Base-by-base conservation (phyloP, 2,113 vertebrate genomes). In the Epinephelus fuscoguttatus region DNA sequence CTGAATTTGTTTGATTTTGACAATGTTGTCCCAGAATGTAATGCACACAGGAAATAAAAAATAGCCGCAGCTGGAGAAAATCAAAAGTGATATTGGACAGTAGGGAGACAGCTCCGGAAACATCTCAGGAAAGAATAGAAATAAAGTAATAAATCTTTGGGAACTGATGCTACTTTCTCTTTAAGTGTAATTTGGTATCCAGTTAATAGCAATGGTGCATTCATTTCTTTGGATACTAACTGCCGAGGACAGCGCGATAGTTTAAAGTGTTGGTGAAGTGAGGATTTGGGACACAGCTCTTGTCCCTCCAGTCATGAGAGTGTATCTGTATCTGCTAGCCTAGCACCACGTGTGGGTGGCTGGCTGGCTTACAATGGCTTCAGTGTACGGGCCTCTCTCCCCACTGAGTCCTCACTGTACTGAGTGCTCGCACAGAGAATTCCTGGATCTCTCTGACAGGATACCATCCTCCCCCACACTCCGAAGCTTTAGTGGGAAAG, bases 341-440 rank as follows among this genome's bases (percentile, higher is more conserved):
- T 49, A 72, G 88, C 64, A 80, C 67, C 74, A 73, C 84, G 47
- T 90, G 92, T 91, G 91, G 91, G 92, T 90, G 84, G 81, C 87
- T 81, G 73, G 76, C 86, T 62, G 40, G 50, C 71, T 92, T 42
- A 95, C 94, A 95, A 93, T 92, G 90, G 86, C 75, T 73, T 80
- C 90, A 92, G 92, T 95, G 92, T 95, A 86, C 77, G 1, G 84
- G 69, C 71, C 64, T 71, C 75, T 81, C 80, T 93, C 91, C 88
- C 84, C 72, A 84, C 87, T 85, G 87, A 89, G 88, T 84, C 81
- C 79, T 81, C 67, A 80, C 86, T 89, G 80, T 84, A 90, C 81
- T 76, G 75, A 4, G 49, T 11, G 75, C 78, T 74, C 69, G 45
- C 76, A 80, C 75, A 81, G 59, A 86, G 82, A 84, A 92, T 90